phyloP scores from a whole-genome alignment of 2,113 vertebrate species.

The Xyliphius kryptos region DNA sequence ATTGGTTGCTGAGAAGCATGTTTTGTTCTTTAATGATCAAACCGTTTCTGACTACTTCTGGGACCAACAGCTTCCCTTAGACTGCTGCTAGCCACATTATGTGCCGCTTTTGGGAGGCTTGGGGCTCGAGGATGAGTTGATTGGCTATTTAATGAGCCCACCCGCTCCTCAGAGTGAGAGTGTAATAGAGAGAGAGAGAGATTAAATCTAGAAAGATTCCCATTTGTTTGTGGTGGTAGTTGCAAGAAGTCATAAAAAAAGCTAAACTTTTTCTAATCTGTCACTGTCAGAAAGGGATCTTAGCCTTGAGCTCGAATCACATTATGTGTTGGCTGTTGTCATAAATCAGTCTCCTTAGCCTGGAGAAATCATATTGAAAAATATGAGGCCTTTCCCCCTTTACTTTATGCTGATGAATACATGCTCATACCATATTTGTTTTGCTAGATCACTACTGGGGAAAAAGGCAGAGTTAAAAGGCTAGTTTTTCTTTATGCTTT shows the following conservation, averaged over 20 bases:
- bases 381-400: constrained; percentile 44
- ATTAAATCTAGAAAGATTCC: constrained; percentile 32
- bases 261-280: constrained; percentile 29
- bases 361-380: constrained; percentile 37
- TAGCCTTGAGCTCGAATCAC: constrained; percentile 49
- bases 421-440: constrained; percentile 26
- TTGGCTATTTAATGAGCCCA: constrained; percentile 44
- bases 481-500: constrained; percentile 9
- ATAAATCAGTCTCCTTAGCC: constrained; percentile 48
- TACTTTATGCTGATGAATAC: constrained; percentile 44
- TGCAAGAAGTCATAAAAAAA: not conserved
- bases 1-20: no score
- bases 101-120: constrained; percentile 37
- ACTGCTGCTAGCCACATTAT: constrained; percentile 39
- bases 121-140: constrained; percentile 20
- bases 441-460: constrained; percentile 29
- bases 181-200: constrained; percentile 12
- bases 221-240: constrained; percentile 38
- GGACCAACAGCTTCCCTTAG: constrained; percentile 9
- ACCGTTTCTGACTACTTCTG: constrained; percentile 13
- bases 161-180: constrained; percentile 20
- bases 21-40: constrained; percentile 43
- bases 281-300: constrained; percentile 40
- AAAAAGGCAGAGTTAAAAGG: constrained; percentile 26
- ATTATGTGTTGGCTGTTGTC: constrained; percentile 46